These are phyloP conservation scores for Mus minutoides DNA, from an alignment of 2,797 vertebrate genomes.

Conservation along the genomic window DNA sequence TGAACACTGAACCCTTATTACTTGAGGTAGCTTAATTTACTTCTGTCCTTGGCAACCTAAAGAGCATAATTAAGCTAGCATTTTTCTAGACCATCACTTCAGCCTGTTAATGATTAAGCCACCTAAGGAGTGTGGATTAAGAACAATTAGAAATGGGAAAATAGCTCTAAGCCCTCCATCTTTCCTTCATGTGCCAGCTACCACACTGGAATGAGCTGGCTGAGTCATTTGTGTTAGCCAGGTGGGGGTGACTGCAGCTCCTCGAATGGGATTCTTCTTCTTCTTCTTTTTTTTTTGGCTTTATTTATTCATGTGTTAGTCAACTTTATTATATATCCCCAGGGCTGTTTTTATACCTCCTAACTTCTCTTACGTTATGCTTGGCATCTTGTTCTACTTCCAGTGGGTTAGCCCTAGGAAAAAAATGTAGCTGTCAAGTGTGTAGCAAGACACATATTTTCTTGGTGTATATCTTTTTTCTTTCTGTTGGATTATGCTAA, in stretches of 20 bases:
- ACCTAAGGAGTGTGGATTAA: conserved; percentile 61
- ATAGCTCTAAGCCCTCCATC: not conserved
- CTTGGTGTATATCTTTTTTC: conserved; percentile 62
- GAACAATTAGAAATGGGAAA: conserved; percentile 57
- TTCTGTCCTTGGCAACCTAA: conserved; percentile 55
- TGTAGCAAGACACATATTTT: conserved; percentile 61
- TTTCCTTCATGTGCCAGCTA: not conserved
- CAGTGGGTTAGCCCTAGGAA: conserved; percentile 68
- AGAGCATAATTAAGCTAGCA: conserved; percentile 36
- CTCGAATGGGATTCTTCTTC: not conserved
- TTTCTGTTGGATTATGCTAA: conserved; percentile 58
- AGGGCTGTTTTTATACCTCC: not conserved
- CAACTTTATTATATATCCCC: conserved; percentile 61
- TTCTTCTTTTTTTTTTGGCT: not conserved
- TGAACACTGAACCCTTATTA: not conserved
- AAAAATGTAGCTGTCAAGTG: conserved; percentile 74
- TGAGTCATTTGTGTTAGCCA: not conserved
- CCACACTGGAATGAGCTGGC: not conserved
- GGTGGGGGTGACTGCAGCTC: not conserved
- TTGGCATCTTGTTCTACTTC: conserved; percentile 74
- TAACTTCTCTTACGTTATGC: conserved; percentile 64
- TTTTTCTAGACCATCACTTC: conserved; percentile 46
- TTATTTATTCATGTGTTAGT: conserved; percentile 34
- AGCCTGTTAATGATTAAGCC: conserved; percentile 52
- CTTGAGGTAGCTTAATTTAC: conserved; percentile 38